Evolutionary conservation across 2,888 invertebrate genomes (phyloP).

Genomic region (Leucoma salicis): DNA sequence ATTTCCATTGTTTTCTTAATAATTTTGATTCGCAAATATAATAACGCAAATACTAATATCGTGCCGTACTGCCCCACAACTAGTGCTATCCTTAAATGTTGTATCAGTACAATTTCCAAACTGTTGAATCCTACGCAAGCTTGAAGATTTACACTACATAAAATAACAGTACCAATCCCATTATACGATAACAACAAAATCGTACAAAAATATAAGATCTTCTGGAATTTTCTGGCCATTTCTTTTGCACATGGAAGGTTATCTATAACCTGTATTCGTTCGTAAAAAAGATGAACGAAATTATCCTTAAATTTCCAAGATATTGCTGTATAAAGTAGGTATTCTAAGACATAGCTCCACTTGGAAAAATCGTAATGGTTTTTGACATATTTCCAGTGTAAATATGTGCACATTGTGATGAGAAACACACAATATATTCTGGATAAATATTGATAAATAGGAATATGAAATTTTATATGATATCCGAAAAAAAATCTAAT

Average conservation of each 20-base stretch:
- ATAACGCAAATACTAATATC: neutral
- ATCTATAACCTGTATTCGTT: neutral
- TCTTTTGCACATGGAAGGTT: neutral
- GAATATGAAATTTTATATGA: neutral
- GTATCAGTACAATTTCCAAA: neutral
- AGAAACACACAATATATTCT: neutral
- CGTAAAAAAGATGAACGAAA: conserved; percentile 1
- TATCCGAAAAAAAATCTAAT: conserved; percentile 3
- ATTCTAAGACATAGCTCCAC: neutral
- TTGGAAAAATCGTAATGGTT: neutral
- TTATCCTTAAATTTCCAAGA: neutral
- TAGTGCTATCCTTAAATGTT: neutral
- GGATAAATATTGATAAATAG: neutral
- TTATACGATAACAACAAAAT: neutral
- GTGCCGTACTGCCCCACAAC: neutral
- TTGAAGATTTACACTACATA: neutral
- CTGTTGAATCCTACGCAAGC: neutral
- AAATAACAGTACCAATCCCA: neutral
- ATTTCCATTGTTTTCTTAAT: neutral
- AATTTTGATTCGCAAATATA: neutral
- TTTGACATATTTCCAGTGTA: neutral
- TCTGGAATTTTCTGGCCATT: neutral
- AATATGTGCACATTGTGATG: neutral
- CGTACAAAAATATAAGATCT: neutral
- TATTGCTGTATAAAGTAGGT: neutral